Evolutionary conservation across 2,888 invertebrate genomes (phyloP).

Genomic region (Cataglyphis livida): DNA sequence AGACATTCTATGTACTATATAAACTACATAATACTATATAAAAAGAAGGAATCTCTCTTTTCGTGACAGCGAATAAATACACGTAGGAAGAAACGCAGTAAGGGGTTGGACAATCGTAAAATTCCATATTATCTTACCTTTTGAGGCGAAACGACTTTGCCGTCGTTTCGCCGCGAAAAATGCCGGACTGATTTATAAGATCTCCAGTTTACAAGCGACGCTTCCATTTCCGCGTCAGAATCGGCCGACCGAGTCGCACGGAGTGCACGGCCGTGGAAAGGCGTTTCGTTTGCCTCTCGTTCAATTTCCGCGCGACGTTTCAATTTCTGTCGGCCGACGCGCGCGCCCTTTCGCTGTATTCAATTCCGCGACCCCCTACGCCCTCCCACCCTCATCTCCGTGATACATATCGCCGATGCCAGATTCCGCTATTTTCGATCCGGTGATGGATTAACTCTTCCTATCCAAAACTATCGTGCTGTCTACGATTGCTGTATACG

Average conservation of each 20-base stretch:
- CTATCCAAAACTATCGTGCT: slow-evolving; percentile 42
- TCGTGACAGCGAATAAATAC: neutral
- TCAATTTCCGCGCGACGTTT: slow-evolving; percentile 75
- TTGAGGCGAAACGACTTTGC: slow-evolving; percentile 16
- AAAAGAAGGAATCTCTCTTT: neutral
- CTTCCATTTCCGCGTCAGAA: slow-evolving; percentile 68
- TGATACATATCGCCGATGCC: slow-evolving; percentile 16
- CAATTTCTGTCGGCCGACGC: slow-evolving; percentile 67
- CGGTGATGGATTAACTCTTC: slow-evolving; percentile 48
- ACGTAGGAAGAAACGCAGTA: neutral
- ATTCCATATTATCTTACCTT: slow-evolving; percentile 9
- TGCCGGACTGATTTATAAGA: slow-evolving; percentile 51
- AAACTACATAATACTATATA: no score
- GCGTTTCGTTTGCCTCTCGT: slow-evolving; percentile 59
- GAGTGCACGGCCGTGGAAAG: slow-evolving; percentile 49
- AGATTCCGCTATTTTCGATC: slow-evolving; percentile 45
- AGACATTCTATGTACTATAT: neutral
- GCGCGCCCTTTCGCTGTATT: slow-evolving; percentile 39
- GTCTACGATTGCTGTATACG: slow-evolving; percentile 32
- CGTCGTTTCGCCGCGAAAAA: slow-evolving; percentile 47
- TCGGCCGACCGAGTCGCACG: slow-evolving; percentile 9
- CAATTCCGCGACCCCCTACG: slow-evolving; percentile 38
- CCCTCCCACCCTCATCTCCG: neutral
- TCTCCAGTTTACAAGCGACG: slow-evolving; percentile 67
- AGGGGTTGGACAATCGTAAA: slow-evolving; percentile 16